Percentiles rank a stretch among this genome's conserved stretches.
phyloP scores from a whole-genome alignment of 1,140 invertebrate genomes.

The Sminthurides bifidus region DNA sequence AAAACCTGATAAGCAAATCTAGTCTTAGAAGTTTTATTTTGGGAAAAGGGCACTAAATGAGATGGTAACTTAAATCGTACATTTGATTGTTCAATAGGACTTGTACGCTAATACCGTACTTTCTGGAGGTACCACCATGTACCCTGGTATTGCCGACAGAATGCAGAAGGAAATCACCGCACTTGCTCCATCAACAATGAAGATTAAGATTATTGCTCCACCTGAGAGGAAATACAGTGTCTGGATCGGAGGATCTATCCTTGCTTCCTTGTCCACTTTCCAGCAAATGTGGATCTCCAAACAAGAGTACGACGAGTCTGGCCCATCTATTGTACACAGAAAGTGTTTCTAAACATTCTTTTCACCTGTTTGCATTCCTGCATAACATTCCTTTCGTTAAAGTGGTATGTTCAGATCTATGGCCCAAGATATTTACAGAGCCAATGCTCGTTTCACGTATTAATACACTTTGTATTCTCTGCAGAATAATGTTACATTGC shows the following conservation, averaged over 20 bases:
- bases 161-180: conserved; percentile 67
- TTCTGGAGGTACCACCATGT: conserved; percentile 94
- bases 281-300: conserved; percentile 94
- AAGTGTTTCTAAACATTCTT: conserved; percentile 74
- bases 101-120: conserved; percentile 91
- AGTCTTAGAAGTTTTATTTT: conserved; percentile 42
- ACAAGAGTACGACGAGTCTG: conserved; percentile 89
- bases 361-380: not conserved
- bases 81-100: conserved; percentile 43
- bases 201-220: conserved; percentile 72
- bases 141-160: conserved; percentile 73
- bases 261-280: conserved; percentile 76
- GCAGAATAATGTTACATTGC: not conserved
- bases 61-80: not conserved
- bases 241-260: conserved; percentile 77
- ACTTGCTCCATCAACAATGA: conserved; percentile 60
- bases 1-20: not conserved
- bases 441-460: not conserved
- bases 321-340: conserved; percentile 85
- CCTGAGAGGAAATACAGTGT: conserved; percentile 73
- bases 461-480: not conserved
- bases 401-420: not conserved
- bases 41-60: not conserved
- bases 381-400: conserved; percentile 3
- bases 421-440: not conserved